Evolutionary conservation across 2,888 invertebrate species (phyloP).

Genomic region (Harpalus rufipes): DNA sequence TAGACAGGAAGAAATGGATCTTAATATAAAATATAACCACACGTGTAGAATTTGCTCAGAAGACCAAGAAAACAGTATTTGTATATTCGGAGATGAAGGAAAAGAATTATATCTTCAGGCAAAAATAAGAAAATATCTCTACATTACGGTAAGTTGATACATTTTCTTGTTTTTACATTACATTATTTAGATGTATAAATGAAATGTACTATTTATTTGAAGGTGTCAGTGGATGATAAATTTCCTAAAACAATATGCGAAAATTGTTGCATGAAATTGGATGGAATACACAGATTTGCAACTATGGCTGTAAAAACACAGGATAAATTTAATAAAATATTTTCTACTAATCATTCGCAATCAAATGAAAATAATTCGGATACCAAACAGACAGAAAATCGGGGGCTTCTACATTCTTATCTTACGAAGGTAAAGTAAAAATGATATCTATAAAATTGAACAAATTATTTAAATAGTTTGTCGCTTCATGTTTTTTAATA

Average conservation of each 20-base stretch:
- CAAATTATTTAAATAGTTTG: not conserved
- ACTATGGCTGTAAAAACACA: slow-evolving; percentile 83
- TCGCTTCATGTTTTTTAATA: not conserved
- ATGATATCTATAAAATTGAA: not conserved
- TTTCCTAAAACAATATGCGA: slow-evolving; percentile 85
- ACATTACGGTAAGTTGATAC: slow-evolving; percentile 80
- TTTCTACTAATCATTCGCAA: slow-evolving; percentile 70
- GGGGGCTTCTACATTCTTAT: slow-evolving; percentile 79
- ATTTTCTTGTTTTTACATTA: not conserved
- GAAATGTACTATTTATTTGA: slow-evolving; percentile 69
- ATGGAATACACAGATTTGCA: slow-evolving; percentile 84
- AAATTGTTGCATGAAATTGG: slow-evolving; percentile 82
- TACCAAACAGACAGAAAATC: slow-evolving; percentile 76
- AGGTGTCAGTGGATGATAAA: slow-evolving; percentile 84
- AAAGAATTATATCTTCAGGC: slow-evolving; percentile 82
- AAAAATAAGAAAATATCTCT: slow-evolving; percentile 84
- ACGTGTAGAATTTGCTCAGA: slow-evolving; percentile 84
- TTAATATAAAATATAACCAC: slow-evolving; percentile 75
- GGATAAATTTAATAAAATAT: slow-evolving; percentile 78
- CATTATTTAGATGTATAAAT: slow-evolving; percentile 18
- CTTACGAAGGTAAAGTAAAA: slow-evolving; percentile 78
- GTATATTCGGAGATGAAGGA: slow-evolving; percentile 84
- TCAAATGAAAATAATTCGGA: slow-evolving; percentile 72
- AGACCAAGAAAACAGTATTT: slow-evolving; percentile 81
- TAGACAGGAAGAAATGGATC: slow-evolving; percentile 70